These are phyloP conservation scores for Chelonus insularis DNA, from an alignment of 1,140 invertebrate species.

Conservation along the genomic window DNA sequence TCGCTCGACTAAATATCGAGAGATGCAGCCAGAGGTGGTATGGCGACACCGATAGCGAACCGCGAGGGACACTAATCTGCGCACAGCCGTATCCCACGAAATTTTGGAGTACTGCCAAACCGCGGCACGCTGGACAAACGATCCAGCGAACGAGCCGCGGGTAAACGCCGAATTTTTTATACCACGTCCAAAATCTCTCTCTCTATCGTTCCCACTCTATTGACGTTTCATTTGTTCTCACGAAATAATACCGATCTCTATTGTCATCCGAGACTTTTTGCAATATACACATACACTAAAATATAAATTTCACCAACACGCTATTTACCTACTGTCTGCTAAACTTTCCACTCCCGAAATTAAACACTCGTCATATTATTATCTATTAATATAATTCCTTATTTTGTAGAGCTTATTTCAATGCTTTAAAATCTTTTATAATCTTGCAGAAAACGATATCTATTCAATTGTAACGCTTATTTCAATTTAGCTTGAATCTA, in stretches of 20 bases:
- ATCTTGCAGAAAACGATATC: too few relatives aligned
- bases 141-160: neutral
- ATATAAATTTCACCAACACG: too few relatives aligned
- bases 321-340: too few relatives aligned
- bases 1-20: slow-evolving; percentile 33
- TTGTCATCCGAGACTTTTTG: slow-evolving; percentile 9
- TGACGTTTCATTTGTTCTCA: slow-evolving; percentile 1
- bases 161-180: slow-evolving; percentile 23
- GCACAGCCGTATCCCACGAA: slow-evolving; percentile 21
- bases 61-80: slow-evolving; percentile 28
- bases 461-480: too few relatives aligned
- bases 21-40: slow-evolving; percentile 8
- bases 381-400: too few relatives aligned
- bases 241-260: slow-evolving; percentile 4
- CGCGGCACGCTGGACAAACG: slow-evolving; percentile 21
- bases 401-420: too few relatives aligned
- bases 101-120: slow-evolving; percentile 24
- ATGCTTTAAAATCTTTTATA: too few relatives aligned
- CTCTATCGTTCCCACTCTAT: neutral
- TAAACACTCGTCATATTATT: too few relatives aligned
- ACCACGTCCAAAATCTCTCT: neutral
- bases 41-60: slow-evolving; percentile 28
- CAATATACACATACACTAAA: neutral
- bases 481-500: too few relatives aligned
- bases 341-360: too few relatives aligned